Evolutionary conservation across 2,888 invertebrate species (phyloP).

Genomic region (Ectemnius continuus): DNA sequence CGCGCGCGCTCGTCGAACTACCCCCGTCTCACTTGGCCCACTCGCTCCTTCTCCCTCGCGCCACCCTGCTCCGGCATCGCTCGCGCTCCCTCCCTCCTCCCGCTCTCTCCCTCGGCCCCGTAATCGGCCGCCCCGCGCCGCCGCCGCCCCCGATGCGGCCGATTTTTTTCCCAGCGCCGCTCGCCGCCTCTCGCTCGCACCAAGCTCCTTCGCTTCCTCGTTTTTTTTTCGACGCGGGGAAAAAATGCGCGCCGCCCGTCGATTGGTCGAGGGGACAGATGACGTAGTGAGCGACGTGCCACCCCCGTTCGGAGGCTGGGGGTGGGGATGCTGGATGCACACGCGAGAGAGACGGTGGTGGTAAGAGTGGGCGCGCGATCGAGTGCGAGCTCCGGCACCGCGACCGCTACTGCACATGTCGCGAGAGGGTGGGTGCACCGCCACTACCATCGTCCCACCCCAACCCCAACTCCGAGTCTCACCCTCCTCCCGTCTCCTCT

Average conservation of each 20-base stretch:
- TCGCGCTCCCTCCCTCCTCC: conserved; percentile 8
- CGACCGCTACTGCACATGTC: conserved; percentile 55
- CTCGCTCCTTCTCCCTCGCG: conserved; percentile 32
- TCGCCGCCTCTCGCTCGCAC: conserved; percentile 25
- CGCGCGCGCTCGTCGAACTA: conserved; percentile 8
- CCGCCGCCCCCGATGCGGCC: conserved; percentile 27
- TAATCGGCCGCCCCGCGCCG: conserved; percentile 43
- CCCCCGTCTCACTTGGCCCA: conserved; percentile 16
- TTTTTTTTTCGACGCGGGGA: conserved; percentile 74
- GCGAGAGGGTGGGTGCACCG: conserved; percentile 50
- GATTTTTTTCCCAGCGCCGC: conserved; percentile 23
- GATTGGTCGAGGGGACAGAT: conserved; percentile 78
- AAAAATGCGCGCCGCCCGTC: conserved; percentile 77
- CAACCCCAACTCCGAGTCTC: no score
- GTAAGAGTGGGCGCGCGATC: conserved; percentile 56
- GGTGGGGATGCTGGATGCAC: conserved; percentile 62
- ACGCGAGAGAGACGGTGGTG: conserved; percentile 53
- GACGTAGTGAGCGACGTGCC: conserved; percentile 78
- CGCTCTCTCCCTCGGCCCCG: conserved; percentile 16
- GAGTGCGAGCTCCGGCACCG: conserved; percentile 57
- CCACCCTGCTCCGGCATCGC: conserved; percentile 21
- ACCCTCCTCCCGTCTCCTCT: no score
- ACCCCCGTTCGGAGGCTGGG: conserved; percentile 66
- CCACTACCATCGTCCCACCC: no score
- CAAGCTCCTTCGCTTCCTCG: conserved; percentile 36